Evolutionary conservation across 2,113 vertebrate genomes (phyloP).

Genomic region (Neodontobutis hainanensis): DNA sequence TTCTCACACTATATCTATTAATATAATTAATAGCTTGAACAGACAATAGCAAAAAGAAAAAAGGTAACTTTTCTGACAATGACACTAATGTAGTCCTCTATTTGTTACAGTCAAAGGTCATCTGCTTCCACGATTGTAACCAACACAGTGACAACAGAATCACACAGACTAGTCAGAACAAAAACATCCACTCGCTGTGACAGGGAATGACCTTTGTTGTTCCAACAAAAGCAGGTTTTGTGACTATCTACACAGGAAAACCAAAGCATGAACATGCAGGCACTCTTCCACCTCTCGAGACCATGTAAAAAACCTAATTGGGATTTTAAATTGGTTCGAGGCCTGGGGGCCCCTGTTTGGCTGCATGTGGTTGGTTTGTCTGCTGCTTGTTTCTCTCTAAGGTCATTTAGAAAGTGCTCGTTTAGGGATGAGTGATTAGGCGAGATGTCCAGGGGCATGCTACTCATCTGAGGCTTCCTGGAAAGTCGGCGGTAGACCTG

Average conservation of each 20-base stretch:
- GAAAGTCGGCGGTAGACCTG: constrained; percentile 65
- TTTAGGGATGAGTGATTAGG: constrained; percentile 78
- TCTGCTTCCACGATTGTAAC: constrained; percentile 51
- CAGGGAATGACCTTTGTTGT: constrained; percentile 73
- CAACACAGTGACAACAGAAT: constrained; percentile 72
- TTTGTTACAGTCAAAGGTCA: constrained; percentile 67
- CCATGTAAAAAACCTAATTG: constrained; percentile 67
- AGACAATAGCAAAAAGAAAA: background rate
- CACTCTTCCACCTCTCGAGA: constrained; percentile 51
- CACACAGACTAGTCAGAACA: constrained; percentile 62
- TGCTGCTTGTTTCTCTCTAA: constrained; percentile 64
- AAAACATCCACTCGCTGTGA: constrained; percentile 60
- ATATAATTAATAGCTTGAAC: background rate
- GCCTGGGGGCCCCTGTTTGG: constrained; percentile 68
- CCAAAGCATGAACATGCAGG: constrained; percentile 19
- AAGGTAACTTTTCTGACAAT: constrained; percentile 50
- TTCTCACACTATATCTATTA: background rate
- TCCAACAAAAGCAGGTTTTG: constrained; percentile 64
- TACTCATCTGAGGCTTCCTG: constrained; percentile 68
- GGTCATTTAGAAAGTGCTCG: constrained; percentile 72
- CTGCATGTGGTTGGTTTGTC: constrained; percentile 53
- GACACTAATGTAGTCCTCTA: constrained; percentile 57
- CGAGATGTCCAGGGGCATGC: constrained; percentile 73
- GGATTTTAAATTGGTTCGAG: constrained; percentile 69
- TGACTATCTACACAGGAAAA: constrained; percentile 34